A percentile compares a stretch with the other conserved stretches of the same genome.
Conservation (phyloP, 2,888 invertebrate species). For the Xestia c-nigrum region DNA sequence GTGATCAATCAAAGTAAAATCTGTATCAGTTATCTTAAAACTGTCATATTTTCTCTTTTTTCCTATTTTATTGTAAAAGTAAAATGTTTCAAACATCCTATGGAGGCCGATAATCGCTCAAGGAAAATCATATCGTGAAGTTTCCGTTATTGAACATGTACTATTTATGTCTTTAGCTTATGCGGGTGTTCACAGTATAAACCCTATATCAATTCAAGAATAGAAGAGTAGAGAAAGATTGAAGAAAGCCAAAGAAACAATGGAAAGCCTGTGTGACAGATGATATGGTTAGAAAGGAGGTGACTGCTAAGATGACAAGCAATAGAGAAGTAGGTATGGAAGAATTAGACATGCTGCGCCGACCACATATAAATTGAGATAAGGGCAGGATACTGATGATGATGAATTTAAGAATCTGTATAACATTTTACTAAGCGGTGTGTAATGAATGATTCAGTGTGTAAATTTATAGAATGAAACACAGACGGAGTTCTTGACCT, state of each 20-base stretch:
- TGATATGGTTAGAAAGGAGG: no score
- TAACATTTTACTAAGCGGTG: no score
- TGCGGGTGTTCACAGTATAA: neutral
- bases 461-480: neutral
- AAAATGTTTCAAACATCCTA: neutral
- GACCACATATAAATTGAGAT: no score
- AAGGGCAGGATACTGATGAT: no score
- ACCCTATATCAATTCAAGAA: neutral
- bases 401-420: no score
- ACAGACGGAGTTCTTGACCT: constrained; percentile 10
- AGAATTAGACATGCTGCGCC: no score
- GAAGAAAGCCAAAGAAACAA: no score
- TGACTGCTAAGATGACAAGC: no score
- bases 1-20: constrained; percentile 42
- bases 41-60: constrained; percentile 19
- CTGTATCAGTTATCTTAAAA: constrained; percentile 21
- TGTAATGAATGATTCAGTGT: no score
- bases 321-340: no score
- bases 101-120: neutral
- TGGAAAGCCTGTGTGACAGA: no score
- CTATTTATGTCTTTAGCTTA: constrained; percentile 6
- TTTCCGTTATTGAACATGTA: neutral
- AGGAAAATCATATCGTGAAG: constrained; percentile 24
- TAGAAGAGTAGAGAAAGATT: no score
- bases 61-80: neutral